A percentile compares a stretch with the other conserved stretches of the same genome.
Evolutionary conservation across 2,113 vertebrate genomes (phyloP).

Genomic region (Tursiops truncatus): DNA sequence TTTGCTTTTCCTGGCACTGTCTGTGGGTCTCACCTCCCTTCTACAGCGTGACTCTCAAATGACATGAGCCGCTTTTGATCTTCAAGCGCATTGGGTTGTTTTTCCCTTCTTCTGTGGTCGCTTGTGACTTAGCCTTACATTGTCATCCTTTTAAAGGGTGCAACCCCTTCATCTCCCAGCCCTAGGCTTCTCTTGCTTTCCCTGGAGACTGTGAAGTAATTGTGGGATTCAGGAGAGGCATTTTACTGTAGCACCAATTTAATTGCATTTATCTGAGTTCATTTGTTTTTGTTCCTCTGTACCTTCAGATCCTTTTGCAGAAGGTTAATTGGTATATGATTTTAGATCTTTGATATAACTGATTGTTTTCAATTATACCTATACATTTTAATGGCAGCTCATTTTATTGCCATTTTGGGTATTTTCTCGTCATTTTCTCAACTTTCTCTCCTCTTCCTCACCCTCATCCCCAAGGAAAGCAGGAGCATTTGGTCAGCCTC

Average conservation of each 20-base stretch:
- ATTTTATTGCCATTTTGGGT: background rate
- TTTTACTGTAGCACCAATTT: background rate
- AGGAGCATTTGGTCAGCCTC: background rate
- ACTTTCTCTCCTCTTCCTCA: background rate
- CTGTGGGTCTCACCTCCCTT: background rate
- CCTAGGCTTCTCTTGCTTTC: background rate
- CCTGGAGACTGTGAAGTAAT: slow-evolving; percentile 48
- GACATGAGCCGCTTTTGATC: background rate
- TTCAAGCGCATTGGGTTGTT: background rate
- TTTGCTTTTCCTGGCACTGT: background rate
- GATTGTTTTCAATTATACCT: background rate
- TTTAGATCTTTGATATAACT: slow-evolving; percentile 16
- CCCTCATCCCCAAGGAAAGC: background rate
- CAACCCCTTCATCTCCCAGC: background rate
- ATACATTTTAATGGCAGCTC: background rate
- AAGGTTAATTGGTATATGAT: background rate
- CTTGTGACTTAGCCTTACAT: background rate
- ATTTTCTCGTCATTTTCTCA: background rate
- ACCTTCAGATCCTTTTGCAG: background rate
- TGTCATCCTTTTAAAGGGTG: background rate
- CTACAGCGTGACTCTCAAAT: background rate
- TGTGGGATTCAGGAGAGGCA: background rate
- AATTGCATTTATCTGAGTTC: background rate
- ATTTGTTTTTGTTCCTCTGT: background rate
- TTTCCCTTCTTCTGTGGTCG: slow-evolving; percentile 12